Percentiles rank a stretch among this genome's conserved stretches.
Evolutionary conservation across 2,797 vertebrate genomes (phyloP).

Genomic region (Varecia variegata): DNA sequence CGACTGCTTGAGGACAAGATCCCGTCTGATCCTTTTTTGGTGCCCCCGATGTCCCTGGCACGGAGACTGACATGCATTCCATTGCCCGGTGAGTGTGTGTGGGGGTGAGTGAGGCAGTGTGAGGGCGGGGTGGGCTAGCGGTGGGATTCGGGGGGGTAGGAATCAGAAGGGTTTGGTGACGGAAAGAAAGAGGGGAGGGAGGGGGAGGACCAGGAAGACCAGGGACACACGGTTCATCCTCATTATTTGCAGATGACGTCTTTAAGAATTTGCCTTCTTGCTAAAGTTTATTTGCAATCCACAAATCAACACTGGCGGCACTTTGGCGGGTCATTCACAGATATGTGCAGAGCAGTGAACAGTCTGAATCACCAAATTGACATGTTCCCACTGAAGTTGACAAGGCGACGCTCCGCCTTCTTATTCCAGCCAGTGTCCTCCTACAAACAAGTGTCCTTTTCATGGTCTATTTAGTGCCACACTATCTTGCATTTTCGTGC

Average conservation of each 20-base stretch:
- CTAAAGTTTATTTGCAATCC: background rate
- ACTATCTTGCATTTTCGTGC: background rate
- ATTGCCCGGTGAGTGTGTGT: background rate
- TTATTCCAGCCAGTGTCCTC: background rate
- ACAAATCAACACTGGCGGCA: background rate
- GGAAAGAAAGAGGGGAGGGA: background rate
- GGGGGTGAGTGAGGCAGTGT: background rate
- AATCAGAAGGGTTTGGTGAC: background rate
- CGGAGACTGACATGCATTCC: background rate
- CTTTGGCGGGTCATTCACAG: background rate
- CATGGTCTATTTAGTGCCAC: background rate
- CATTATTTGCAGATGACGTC: background rate
- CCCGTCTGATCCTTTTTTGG: background rate
- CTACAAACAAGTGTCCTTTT: background rate
- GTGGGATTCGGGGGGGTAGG: background rate
- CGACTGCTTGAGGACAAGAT: background rate
- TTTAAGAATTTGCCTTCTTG: background rate
- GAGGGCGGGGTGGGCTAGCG: background rate
- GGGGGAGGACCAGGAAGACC: background rate
- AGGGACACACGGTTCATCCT: rapidly evolving
- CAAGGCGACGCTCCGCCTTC: background rate
- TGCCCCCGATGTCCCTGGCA: background rate
- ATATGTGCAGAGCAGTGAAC: background rate
- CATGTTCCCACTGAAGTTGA: background rate
- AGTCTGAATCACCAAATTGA: background rate